Evolutionary conservation across 2,113 vertebrate genomes (phyloP), one percentile per base, ranked within the genome.

Genomic region (Bufo gargarizans): DNA sequence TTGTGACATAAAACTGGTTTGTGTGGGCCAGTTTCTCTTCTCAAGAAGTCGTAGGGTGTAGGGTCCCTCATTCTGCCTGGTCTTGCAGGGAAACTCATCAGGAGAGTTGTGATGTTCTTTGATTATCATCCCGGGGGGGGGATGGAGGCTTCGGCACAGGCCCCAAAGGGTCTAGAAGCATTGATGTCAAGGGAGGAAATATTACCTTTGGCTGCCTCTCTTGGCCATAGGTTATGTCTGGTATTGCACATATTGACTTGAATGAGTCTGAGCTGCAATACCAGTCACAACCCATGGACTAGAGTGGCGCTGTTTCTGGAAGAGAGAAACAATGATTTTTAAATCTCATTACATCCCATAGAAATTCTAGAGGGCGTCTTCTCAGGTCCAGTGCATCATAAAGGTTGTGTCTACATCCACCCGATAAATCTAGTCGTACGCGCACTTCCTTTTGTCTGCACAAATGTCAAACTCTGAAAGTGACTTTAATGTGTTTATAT

Each of bases 401-500:
- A 6, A 33, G 33, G 1, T 74, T 8, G 47, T 20, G 2, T 49
- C 47, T 49, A 11, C 50, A 76, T 50, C 9, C 45, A 49, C 2
- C 17, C 53, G 76, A 77, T 53, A n/a, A 77, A 77, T 78, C 50
- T n/a, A 50, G 17, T 50, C 8, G 0, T 50, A 8, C 8, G 9
- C 47, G 22, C 8, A 22, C 9, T 56, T 77, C 74, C 47, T 17
- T 12, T 78, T 12, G 50, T 56, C 50, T 7, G 77, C n/a, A 33
- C 77, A 53, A 55, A 50, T 20, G 47, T 8, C 47, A n/a, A 22
- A 78, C n/a, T 56, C 55, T 50, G 50, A 50, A 50, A 76, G 14
- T 19, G 49, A 6, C 22, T 20, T 50, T 78, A 78, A 65, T 82
- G 45, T 82, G 80, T 63, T 82, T 47, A 49, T 82, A 45, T 45